Percentiles rank a stretch among this genome's conserved stretches.
These are phyloP conservation scores for Xanthorhoe spadicearia DNA, from an alignment of 2,888 invertebrate genomes.

Conservation along the genomic window DNA sequence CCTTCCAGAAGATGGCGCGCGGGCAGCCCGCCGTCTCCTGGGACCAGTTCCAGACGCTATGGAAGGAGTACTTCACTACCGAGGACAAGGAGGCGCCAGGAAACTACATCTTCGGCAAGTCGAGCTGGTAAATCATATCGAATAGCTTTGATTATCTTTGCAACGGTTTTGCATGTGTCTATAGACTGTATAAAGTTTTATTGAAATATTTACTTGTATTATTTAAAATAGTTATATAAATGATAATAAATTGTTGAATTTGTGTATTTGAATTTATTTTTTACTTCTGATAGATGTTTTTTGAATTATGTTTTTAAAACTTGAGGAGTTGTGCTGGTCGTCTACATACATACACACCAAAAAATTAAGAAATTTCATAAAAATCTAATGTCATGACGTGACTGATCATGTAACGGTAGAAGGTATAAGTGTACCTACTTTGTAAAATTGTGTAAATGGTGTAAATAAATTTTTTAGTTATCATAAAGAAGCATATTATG, in stretches of 20 bases:
- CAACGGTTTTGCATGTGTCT: too few species aligned
- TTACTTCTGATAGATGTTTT: not conserved
- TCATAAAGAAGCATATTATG: too few species aligned
- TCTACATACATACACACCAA: too few species aligned
- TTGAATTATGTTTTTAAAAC: too few species aligned
- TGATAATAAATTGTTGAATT: conserved; percentile 28
- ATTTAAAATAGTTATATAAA: conserved; percentile 15
- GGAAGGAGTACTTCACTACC: conserved; percentile 88
- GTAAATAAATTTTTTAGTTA: too few species aligned
- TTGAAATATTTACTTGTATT: not conserved
- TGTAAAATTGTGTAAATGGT: too few species aligned
- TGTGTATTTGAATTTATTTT: not conserved
- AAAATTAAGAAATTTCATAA: too few species aligned
- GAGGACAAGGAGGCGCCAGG: conserved; percentile 80
- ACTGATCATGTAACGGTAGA: too few species aligned
- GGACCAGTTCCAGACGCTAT: conserved; percentile 90
- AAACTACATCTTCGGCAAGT: conserved; percentile 89
- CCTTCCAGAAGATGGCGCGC: conserved; percentile 91
- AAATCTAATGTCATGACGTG: too few species aligned
- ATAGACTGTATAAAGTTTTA: conserved; percentile 3
- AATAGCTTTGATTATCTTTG: too few species aligned
- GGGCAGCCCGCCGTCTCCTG: conserved; percentile 89
- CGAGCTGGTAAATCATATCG: conserved; percentile 49
- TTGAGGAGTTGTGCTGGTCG: too few species aligned
- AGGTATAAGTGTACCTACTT: too few species aligned